A percentile compares a stretch with the other conserved stretches of the same genome.
Evolutionary conservation across 2,888 invertebrate genomes (phyloP).

Genomic region (Epinotia bilunana): DNA sequence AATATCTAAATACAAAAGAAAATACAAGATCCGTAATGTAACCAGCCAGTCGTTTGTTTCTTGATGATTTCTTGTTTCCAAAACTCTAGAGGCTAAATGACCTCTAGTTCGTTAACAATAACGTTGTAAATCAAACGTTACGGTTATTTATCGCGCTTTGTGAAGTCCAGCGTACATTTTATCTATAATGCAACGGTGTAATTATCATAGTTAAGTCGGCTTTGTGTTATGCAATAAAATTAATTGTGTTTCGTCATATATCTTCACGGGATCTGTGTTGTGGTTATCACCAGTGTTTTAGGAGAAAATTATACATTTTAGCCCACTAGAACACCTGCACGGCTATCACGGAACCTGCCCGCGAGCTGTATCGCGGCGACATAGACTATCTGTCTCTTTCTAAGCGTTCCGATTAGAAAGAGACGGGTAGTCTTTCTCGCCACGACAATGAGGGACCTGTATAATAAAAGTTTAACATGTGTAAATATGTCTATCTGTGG

Average conservation of each 20-base stretch:
- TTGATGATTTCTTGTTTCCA: neutral
- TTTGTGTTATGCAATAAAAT: neutral
- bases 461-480: too few relatives aligned
- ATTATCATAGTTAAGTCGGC: slow-evolving; percentile 11
- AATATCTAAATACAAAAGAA: neutral
- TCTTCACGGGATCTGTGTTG: neutral
- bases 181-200: neutral
- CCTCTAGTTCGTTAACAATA: slow-evolving; percentile 4
- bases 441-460: too few relatives aligned
- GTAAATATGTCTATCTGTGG: too few relatives aligned
- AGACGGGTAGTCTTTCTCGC: too few relatives aligned
- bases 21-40: neutral
- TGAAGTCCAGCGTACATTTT: slow-evolving; percentile 2
- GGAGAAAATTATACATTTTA: too few relatives aligned
- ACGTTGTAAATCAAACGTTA: slow-evolving; percentile 12
- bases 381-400: too few relatives aligned
- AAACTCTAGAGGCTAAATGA: neutral
- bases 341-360: too few relatives aligned
- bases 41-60: neutral
- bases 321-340: too few relatives aligned
- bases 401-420: too few relatives aligned
- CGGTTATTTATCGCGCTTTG: slow-evolving; percentile 13
- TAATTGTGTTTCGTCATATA: neutral
- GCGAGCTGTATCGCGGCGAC: too few relatives aligned
- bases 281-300: neutral